These are phyloP conservation scores for Epinephelus malabaricus DNA, from an alignment of 2,797 vertebrate species.

Conservation along the genomic window DNA sequence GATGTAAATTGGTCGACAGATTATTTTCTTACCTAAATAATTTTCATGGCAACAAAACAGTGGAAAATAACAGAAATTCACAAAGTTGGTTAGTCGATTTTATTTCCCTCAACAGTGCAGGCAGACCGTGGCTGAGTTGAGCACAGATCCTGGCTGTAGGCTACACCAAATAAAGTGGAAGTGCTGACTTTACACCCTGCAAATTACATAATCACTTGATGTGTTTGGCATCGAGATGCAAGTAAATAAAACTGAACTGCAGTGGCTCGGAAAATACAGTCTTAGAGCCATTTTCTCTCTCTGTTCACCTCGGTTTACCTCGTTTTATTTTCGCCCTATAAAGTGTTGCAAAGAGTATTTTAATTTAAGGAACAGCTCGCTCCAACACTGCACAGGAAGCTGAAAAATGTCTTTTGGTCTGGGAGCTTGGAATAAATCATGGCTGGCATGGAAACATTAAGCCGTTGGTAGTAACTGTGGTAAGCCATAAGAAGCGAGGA, in stretches of 20 bases:
- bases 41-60: not conserved
- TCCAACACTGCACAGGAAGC: constrained; percentile 11
- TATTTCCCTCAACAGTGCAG: not conserved
- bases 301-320: constrained; percentile 26
- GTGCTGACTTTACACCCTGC: constrained; percentile 42
- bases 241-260: constrained; percentile 48
- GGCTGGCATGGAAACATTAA: constrained; percentile 25
- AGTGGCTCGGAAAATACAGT: constrained; percentile 21
- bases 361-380: constrained; percentile 43
- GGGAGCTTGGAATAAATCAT: constrained; percentile 39
- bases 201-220: constrained; percentile 49
- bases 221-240: constrained; percentile 35
- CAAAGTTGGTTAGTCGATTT: not conserved
- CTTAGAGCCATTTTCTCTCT: constrained; percentile 17
- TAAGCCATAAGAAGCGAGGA: constrained; percentile 22
- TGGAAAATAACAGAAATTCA: not conserved
- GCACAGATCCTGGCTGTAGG: constrained; percentile 8
- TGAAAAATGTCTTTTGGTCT: constrained; percentile 27
- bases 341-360: constrained; percentile 44
- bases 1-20: not conserved
- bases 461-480: not conserved
- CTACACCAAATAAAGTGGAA: constrained; percentile 32
- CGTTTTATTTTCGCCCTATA: constrained; percentile 24
- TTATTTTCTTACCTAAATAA: not conserved
- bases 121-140: not conserved